Conservation (phyloP, 2,113 vertebrate genomes). For the Crotalus horridus region DNA sequence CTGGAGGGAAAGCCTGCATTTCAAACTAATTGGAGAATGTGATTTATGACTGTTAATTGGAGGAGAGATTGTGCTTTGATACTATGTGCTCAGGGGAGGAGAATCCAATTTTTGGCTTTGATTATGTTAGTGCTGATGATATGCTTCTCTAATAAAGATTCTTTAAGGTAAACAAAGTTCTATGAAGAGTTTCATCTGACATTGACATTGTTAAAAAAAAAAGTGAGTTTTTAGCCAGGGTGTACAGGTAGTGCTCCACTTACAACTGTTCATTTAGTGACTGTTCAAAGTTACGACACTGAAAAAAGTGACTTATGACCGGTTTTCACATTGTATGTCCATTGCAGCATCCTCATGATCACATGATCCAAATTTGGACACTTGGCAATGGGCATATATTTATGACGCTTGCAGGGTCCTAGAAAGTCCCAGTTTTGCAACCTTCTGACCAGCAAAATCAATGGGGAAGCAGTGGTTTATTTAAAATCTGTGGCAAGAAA, state of each 20-base stretch:
- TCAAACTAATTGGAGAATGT: too few species aligned
- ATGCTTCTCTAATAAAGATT: too few species aligned
- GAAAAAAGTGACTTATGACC: background rate
- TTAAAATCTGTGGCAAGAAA: background rate
- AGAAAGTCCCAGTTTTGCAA: background rate
- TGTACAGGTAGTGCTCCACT: background rate
- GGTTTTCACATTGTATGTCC: background rate
- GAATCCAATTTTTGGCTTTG: too few species aligned
- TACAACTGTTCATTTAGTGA: background rate
- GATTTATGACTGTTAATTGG: too few species aligned
- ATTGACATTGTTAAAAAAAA: background rate
- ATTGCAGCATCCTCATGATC: background rate
- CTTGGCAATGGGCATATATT: background rate
- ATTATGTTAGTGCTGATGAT: too few species aligned
- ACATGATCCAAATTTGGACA: background rate
- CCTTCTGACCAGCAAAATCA: background rate
- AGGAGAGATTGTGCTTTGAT: too few species aligned
- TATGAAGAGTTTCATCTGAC: too few species aligned
- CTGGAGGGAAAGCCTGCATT: too few species aligned
- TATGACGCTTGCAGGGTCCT: background rate
- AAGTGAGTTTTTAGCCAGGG: background rate
- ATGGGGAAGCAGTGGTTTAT: background rate
- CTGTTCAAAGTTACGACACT: background rate
- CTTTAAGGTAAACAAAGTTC: too few species aligned
- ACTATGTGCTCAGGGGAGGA: too few species aligned